These are phyloP conservation scores for Troides helena DNA, from an alignment of 2,888 invertebrate genomes.

Conservation along the genomic window DNA sequence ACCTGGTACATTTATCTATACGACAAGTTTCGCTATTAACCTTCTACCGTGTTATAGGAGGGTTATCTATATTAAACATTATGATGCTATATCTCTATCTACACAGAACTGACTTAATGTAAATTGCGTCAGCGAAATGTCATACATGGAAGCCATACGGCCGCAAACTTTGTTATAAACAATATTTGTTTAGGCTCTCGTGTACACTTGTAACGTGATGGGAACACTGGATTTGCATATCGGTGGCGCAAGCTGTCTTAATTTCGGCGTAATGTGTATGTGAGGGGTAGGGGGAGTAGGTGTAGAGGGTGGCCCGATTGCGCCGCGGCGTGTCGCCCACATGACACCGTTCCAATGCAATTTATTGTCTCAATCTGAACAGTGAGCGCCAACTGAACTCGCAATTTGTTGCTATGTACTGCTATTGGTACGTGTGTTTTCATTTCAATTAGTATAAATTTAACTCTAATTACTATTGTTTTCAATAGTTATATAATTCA, in stretches of 20 bases:
- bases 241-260: slow-evolving; percentile 74
- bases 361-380: slow-evolving; percentile 68
- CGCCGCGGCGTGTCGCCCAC: slow-evolving; percentile 50
- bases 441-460: neutral
- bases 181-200: slow-evolving; percentile 61
- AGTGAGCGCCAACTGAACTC: slow-evolving; percentile 39
- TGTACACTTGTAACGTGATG: slow-evolving; percentile 37
- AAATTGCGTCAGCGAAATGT: slow-evolving; percentile 37
- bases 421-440: slow-evolving; percentile 28
- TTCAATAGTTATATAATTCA: neutral
- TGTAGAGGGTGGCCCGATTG: slow-evolving; percentile 42
- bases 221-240: slow-evolving; percentile 67
- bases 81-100: neutral
- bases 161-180: slow-evolving; percentile 49
- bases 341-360: slow-evolving; percentile 66
- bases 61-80: neutral
- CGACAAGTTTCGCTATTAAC: no score
- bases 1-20: no score
- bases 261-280: slow-evolving; percentile 67
- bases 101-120: slow-evolving; percentile 13
- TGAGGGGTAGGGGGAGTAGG: slow-evolving; percentile 35
- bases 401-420: slow-evolving; percentile 38
- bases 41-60: neutral
- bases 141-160: slow-evolving; percentile 42
- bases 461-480: neutral